Percentiles rank a stretch among this genome's conserved stretches.
Evolutionary conservation across 2,888 invertebrate genomes (phyloP).

Genomic region (Apotomis capreana): DNA sequence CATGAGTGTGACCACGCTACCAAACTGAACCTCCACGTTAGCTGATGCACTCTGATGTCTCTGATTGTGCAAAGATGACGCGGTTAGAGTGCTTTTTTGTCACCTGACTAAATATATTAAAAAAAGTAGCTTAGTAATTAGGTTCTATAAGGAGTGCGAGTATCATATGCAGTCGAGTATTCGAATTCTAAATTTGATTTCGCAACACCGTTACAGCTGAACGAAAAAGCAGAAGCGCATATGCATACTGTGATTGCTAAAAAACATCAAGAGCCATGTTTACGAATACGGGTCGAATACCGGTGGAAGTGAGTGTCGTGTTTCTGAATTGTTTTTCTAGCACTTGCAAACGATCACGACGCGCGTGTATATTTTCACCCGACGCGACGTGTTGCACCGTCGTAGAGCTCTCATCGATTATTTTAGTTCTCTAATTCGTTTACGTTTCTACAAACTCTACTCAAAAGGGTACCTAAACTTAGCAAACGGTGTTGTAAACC

Average conservation of each 20-base stretch:
- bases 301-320: conserved; percentile 12
- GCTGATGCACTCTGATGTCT: background rate
- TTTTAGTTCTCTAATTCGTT: conserved; percentile 20
- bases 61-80: background rate
- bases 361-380: conserved; percentile 26
- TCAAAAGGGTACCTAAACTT: conserved; percentile 7
- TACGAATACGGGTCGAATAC: background rate
- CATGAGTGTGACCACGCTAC: conserved; percentile 16
- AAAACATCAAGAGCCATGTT: conserved; percentile 3
- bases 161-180: background rate
- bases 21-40: conserved; percentile 1
- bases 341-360: conserved; percentile 30
- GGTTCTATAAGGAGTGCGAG: too few relatives aligned
- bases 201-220: background rate
- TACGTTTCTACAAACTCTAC: conserved; percentile 24
- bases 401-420: background rate
- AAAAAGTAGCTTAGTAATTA: too few relatives aligned
- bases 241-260: background rate
- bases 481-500: background rate
- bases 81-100: background rate
- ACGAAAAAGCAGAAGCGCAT: conserved; percentile 5
- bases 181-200: background rate
- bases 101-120: too few relatives aligned
- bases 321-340: conserved; percentile 30
- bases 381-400: conserved; percentile 21